phyloP scores from a whole-genome alignment of 1,140 invertebrate species.

The Plectrocnemia conspersa region DNA sequence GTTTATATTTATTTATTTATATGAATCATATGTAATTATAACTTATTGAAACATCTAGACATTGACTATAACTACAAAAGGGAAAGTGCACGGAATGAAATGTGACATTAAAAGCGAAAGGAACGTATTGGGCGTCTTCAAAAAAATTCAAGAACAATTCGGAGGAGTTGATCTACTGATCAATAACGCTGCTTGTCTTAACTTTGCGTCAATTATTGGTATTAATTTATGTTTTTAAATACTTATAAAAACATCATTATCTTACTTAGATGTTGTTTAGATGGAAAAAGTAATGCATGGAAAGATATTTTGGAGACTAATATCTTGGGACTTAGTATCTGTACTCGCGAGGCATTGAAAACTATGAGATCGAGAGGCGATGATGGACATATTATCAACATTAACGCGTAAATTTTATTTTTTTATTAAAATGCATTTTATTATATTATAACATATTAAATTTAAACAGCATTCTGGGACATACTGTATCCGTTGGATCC shows the following conservation, averaged over 20 bases:
- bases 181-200: slow-evolving; percentile 51
- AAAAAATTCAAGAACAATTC: slow-evolving; percentile 45
- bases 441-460: too few relatives aligned
- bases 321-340: slow-evolving; percentile 54
- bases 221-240: neutral
- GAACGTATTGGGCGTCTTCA: slow-evolving; percentile 54
- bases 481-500: slow-evolving; percentile 29
- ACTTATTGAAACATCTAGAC: neutral
- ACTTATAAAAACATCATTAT: neutral
- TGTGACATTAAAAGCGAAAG: slow-evolving; percentile 58
- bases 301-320: slow-evolving; percentile 46
- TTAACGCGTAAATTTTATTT: slow-evolving; percentile 42
- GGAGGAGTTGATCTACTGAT: slow-evolving; percentile 57
- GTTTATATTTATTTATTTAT: slow-evolving; percentile 4
- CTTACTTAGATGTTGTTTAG: slow-evolving; percentile 13
- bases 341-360: slow-evolving; percentile 53
- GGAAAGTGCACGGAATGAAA: slow-evolving; percentile 39
- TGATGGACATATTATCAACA: slow-evolving; percentile 63
- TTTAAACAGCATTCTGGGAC: neutral
- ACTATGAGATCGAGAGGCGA: slow-evolving; percentile 55
- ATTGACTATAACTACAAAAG: slow-evolving; percentile 1
- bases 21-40: neutral
- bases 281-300: slow-evolving; percentile 13
- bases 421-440: slow-evolving; percentile 4
- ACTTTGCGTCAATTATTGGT: neutral